These are phyloP conservation scores for Pelecanoides urinatrix DNA, from an alignment of 2,113 vertebrate genomes.

Conservation along the genomic window DNA sequence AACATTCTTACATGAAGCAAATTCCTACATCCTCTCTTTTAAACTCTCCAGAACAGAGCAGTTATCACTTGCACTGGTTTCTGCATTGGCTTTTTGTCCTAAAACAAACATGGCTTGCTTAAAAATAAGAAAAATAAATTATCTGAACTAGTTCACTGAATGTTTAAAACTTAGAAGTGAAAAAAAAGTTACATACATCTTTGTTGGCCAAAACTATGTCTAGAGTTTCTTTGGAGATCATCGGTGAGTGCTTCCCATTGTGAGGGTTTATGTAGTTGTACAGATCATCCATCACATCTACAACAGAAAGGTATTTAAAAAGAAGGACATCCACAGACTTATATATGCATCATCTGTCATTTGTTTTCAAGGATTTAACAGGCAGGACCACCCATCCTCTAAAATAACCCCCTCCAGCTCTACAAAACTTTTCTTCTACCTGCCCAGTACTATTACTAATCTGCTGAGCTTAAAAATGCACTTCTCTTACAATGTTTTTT, in stretches of 20 bases:
- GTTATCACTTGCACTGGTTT: neutral
- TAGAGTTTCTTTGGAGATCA: conserved; percentile 90
- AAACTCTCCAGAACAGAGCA: neutral
- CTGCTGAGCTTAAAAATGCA: accelerated
- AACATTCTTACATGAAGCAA: neutral
- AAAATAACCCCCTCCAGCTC: neutral
- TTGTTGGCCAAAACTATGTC: conserved; percentile 89
- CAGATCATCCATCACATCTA: conserved; percentile 96
- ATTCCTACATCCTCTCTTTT: neutral
- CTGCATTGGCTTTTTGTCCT: neutral
- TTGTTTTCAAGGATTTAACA: neutral
- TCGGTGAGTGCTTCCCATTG: conserved; percentile 88
- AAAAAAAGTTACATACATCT: conserved; percentile 76
- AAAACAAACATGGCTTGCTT: neutral
- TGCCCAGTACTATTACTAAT: neutral
- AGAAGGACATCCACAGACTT: neutral
- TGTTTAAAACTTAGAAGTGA: neutral
- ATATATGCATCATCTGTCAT: accelerated
- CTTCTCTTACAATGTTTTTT: neutral
- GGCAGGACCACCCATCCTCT: neutral
- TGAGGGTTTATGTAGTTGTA: conserved; percentile 90
- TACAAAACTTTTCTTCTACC: neutral
- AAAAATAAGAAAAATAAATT: neutral
- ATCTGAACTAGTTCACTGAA: neutral
- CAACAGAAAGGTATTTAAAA: neutral